These are phyloP conservation scores for Agrypnus murinus DNA, from an alignment of 2,888 invertebrate species.

Conservation along the genomic window DNA sequence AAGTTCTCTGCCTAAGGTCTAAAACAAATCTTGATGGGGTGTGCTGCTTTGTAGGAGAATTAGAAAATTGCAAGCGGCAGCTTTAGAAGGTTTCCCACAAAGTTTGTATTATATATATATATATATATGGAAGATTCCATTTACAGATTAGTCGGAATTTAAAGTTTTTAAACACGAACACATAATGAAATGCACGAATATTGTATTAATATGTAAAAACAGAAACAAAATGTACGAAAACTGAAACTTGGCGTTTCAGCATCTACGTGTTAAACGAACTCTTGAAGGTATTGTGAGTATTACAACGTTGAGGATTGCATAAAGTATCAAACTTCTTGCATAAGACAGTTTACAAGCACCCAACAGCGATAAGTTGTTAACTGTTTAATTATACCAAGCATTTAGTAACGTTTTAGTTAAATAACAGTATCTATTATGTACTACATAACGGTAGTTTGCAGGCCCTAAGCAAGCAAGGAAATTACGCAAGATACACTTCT, in stretches of 20 bases:
- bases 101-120: conserved; percentile 13
- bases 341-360: conserved; percentile 31
- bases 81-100: conserved; percentile 5
- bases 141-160: conserved; percentile 10
- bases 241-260: too few species aligned
- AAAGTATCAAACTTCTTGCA: conserved; percentile 3
- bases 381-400: conserved; percentile 33
- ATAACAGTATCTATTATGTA: conserved; percentile 11
- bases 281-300: too few species aligned
- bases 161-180: background rate
- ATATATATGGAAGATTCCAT: too few species aligned
- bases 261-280: too few species aligned
- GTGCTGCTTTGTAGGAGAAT: conserved; percentile 30
- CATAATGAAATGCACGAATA: too few species aligned
- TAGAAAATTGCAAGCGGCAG: conserved; percentile 32
- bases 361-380: conserved; percentile 29
- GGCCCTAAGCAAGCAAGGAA: background rate
- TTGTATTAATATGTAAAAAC: too few species aligned
- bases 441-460: conserved; percentile 10
- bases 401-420: conserved; percentile 27
- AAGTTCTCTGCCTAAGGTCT: conserved; percentile 36
- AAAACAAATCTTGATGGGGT: conserved; percentile 36
- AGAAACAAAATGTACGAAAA: too few species aligned
- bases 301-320: too few species aligned
- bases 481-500: too few species aligned